Evolutionary conservation across 2,888 invertebrate genomes (phyloP).

Genomic region (Polydrusus pterygomalis): DNA sequence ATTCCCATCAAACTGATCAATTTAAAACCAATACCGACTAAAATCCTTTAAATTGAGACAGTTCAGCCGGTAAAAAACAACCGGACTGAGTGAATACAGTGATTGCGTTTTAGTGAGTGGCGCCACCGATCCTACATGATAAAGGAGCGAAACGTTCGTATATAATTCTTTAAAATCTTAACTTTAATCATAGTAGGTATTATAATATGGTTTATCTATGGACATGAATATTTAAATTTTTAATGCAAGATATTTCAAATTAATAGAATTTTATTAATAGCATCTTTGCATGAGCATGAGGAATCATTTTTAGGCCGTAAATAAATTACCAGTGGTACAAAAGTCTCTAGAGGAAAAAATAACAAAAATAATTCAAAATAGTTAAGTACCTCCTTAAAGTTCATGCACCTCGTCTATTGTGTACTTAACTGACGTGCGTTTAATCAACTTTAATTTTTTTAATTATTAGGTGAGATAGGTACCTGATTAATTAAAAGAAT

Average conservation of each 20-base stretch:
- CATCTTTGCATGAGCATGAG: no score
- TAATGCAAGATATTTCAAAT: not conserved
- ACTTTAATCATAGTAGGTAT: constrained; percentile 40
- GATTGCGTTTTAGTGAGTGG: constrained; percentile 62
- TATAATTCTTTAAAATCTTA: constrained; percentile 44
- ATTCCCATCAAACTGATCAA: constrained; percentile 17
- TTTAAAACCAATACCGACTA: constrained; percentile 12
- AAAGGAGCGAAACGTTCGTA: constrained; percentile 33
- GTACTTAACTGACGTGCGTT: no score
- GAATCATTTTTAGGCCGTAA: no score
- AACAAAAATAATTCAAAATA: no score
- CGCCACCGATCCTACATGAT: constrained; percentile 66
- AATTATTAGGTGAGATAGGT: no score
- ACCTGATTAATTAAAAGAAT: no score
- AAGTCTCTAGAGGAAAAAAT: no score
- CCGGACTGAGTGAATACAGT: constrained; percentile 49
- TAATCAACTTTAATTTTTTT: no score
- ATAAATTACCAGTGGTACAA: no score
- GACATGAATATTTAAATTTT: constrained; percentile 21
- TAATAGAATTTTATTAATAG: no score
- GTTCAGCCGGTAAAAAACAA: constrained; percentile 49
- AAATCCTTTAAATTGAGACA: constrained; percentile 32
- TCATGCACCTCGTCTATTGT: no score
- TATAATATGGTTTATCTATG: constrained; percentile 57
- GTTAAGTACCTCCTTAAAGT: no score